phyloP scores from a whole-genome alignment of 2,113 vertebrate genomes.

The Ictidomys tridecemlineatus region DNA sequence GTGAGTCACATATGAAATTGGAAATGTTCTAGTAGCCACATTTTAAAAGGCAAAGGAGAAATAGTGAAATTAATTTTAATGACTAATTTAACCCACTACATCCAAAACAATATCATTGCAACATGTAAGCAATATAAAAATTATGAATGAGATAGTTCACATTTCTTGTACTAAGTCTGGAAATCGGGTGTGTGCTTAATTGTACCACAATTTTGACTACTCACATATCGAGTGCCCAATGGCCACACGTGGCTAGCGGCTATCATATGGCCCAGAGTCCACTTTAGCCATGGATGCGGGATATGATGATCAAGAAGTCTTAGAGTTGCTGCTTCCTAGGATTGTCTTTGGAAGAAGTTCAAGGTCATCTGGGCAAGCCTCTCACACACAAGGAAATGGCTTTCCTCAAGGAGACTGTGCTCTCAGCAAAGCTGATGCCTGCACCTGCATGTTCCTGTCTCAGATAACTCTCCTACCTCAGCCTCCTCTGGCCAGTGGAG shows the following conservation, averaged over 20 bases:
- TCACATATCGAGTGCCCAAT: background rate
- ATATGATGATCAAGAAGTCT: background rate
- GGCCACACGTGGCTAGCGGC: background rate
- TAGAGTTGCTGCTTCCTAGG: background rate
- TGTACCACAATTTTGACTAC: background rate
- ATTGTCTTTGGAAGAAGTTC: conserved; percentile 26
- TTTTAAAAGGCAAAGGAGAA: conserved; percentile 27
- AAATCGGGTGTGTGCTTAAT: background rate
- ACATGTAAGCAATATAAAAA: conserved; percentile 29
- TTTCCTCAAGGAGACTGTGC: conserved; percentile 13
- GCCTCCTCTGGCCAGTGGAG: background rate
- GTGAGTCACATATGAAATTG: conserved; percentile 20
- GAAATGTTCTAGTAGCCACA: background rate
- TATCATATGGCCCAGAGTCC: background rate
- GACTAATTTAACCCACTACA: background rate
- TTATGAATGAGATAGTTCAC: background rate
- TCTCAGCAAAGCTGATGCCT: background rate
- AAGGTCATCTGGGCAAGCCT: background rate
- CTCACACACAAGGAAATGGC: background rate
- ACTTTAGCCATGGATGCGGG: background rate
- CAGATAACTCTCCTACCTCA: background rate
- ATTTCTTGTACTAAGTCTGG: background rate
- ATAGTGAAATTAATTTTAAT: conserved; percentile 36
- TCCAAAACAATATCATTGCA: background rate
- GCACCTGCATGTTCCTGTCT: background rate